Conservation (phyloP, 1,140 invertebrate species). For the Kradibia gibbosae region DNA sequence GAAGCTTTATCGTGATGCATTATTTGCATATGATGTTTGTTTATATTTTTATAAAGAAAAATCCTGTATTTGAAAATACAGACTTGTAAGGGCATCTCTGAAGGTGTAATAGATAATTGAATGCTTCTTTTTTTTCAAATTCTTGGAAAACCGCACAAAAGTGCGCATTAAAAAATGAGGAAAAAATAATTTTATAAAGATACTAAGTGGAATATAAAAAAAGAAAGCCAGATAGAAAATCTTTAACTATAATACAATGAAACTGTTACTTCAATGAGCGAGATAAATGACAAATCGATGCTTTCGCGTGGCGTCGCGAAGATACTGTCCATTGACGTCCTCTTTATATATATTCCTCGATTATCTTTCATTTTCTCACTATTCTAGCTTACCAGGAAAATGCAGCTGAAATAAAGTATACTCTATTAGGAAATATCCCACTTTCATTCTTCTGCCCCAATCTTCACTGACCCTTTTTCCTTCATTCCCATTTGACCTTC, state of each 20-base stretch:
- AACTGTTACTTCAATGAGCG: slow-evolving; percentile 56
- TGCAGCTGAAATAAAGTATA: slow-evolving; percentile 20
- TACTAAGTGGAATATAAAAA: not conserved
- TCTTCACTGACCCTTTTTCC: not conserved
- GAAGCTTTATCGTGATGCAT: no score
- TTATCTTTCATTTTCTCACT: not conserved
- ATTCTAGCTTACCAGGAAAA: slow-evolving; percentile 29
- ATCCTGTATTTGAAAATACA: not conserved
- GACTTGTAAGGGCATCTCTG: not conserved
- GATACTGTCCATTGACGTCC: slow-evolving; percentile 33
- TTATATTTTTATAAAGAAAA: not conserved
- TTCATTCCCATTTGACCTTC: not conserved
- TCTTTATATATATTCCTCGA: not conserved
- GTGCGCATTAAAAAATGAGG: not conserved
- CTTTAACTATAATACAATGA: slow-evolving; percentile 51
- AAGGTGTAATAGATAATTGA: not conserved
- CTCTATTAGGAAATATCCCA: slow-evolving; percentile 26
- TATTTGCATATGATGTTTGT: no score
- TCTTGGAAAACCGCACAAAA: not conserved
- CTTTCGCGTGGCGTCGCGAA: slow-evolving; percentile 34
- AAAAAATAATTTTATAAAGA: not conserved
- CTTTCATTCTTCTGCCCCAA: not conserved
- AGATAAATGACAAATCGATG: slow-evolving; percentile 70
- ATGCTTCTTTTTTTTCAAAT: not conserved
- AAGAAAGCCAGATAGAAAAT: not conserved